Evolutionary conservation across 2,797 vertebrate genomes (phyloP), one percentile per base, ranked within the genome.

Genomic region (Eutrigla gurnardus): DNA sequence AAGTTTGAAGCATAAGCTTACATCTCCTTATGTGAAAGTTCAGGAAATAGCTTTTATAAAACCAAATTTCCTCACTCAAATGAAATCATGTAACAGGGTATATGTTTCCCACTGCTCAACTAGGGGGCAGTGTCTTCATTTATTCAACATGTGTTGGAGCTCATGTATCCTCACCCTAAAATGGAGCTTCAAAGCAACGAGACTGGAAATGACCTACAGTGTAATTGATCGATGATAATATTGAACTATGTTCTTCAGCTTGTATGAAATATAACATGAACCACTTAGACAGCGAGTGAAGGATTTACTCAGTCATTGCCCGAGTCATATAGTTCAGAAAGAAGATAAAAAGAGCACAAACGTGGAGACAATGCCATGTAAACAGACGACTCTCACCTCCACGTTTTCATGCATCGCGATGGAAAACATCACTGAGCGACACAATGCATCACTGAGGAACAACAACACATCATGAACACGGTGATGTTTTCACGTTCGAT

Each of bases 371-470:
- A 75, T 81, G 77, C 62, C 63, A 72, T 70, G 39, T 77, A 81
- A 85, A 89, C 80, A 82, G 83, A 86, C 55, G 33, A 75, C 78
- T 89, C 55, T 81, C 82, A 70, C 83, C 76, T 65, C 85, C 84
- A 80, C 69, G 40, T 85, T 69, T 78, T 76, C 78, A 66, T 45
- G 72, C 42, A 53, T 59, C 79, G 33, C 76, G 40, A 65, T 68
- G 72, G 49, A 59, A 77, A 61, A 70, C 53, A 0, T 58, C 47
- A 83, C 82, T 77, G 70, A 42, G 25, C 25, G 2, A 25, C 25
- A 25, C 25, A 25, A 25, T 25, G 25, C 25, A n/a, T n/a, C n/a
- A n/a, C n/a, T n/a, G n/a, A 25, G 25, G 25, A 25, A 25, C 25
- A 25, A 25, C 25, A 25, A 25, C 25, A 25, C 1, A 25, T 25